Base-by-base conservation (phyloP, 2,888 invertebrate genomes). In the Xestia sexstrigata region DNA sequence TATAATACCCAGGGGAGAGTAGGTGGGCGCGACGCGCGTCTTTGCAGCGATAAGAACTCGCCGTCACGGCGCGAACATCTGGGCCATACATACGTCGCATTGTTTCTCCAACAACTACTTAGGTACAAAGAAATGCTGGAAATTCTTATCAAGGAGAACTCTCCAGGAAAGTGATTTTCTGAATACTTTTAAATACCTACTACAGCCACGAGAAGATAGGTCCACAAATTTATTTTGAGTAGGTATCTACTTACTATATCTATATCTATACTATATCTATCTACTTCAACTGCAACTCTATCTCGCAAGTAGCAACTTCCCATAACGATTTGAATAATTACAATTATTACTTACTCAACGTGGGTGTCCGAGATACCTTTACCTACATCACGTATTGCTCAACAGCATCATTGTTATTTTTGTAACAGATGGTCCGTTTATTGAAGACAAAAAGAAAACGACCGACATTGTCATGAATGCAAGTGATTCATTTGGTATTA, bases 1-100 rank as follows among this genome's bases (percentile, higher is more conserved):
- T 80, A 75, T 79, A 81, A 79, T 79, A 81, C 74, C 52, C 84
- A 78, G 70, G 79, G 76, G 84, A 86, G 88, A 84, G 86, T 84
- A 85, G 76, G 82, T 89, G 83, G 82, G 88, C 86, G 90, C 90
- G 91, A 90, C 90, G 88, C 86, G 90, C 90, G 91, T 91, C 90
- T 91, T 90, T 84, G 84, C 82, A 83, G 78, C 90, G 91, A 92
- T 91, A 92, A 91, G 89, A 91, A 85, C 86, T 85, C 74, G 90
- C 87, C 92, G 94, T 93, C 94, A 93, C 93, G 93, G 92, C 74
- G 87, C 91, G 91, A 89, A 87, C 91, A 94, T 93, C 92, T 94
- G 88, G 95, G 94, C 89, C 93, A 90, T 83, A 78, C 93, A 90
- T 83, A 78, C 81, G 70, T 76, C 71, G 84, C 90, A 91, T 90